Conservation (phyloP, 2,888 invertebrate species). For the Chesias legatella region DNA sequence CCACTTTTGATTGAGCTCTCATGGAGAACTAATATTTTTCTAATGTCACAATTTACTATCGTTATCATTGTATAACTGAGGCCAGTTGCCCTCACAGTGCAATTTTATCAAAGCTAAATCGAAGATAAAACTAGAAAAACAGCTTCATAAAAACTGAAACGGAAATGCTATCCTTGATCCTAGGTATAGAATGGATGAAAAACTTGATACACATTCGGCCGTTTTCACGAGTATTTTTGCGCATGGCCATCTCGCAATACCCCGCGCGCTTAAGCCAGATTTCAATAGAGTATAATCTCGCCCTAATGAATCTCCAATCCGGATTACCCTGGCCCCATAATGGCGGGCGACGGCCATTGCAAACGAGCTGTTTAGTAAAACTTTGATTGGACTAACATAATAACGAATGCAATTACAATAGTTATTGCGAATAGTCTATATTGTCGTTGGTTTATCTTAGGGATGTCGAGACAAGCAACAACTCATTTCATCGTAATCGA, state of each 20-base stretch:
- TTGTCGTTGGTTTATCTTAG: conserved; percentile 10
- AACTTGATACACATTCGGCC: conserved; percentile 17
- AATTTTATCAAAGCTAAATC: too few species aligned
- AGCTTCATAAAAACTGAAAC: too few species aligned
- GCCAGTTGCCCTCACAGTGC: too few species aligned
- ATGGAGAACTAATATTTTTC: too few species aligned
- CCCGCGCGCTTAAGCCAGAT: conserved; percentile 70
- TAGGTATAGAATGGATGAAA: not conserved
- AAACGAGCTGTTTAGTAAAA: conserved; percentile 69
- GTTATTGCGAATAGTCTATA: conserved; percentile 14
- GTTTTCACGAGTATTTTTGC: conserved; percentile 13
- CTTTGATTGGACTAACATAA: conserved; percentile 61
- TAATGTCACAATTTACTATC: too few species aligned
- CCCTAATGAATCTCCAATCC: conserved; percentile 81
- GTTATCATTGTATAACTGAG: too few species aligned
- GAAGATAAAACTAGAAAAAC: too few species aligned
- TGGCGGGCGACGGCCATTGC: conserved; percentile 59
- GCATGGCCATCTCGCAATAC: conserved; percentile 17
- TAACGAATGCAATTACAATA: conserved; percentile 37
- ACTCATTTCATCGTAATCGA: too few species aligned
- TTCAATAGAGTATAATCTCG: conserved; percentile 80
- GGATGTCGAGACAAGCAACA: too few species aligned
- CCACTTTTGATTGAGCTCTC: too few species aligned
- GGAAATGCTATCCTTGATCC: too few species aligned
- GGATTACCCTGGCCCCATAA: conserved; percentile 73